phyloP scores from a whole-genome alignment of 2,113 vertebrate genomes.

The Petroica traversi region DNA sequence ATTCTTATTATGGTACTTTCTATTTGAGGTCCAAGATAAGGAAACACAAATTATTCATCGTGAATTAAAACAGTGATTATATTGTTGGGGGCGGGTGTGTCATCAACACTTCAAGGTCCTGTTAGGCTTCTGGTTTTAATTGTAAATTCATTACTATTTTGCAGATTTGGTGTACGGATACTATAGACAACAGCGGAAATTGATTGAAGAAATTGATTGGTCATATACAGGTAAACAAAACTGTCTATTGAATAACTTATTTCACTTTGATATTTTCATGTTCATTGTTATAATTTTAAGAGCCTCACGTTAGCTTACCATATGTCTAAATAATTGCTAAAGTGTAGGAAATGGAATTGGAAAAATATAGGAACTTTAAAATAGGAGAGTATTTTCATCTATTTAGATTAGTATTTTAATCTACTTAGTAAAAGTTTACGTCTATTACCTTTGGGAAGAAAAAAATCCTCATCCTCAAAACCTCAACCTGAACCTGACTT shows the following conservation, averaged over 20 bases:
- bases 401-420: not conserved
- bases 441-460: not conserved
- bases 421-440: not conserved
- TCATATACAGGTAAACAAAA: constrained; percentile 88
- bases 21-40: not conserved
- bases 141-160: constrained; percentile 58
- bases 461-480: not conserved
- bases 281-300: not conserved
- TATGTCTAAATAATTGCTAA: not conserved
- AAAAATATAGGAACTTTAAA: not conserved
- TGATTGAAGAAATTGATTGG: constrained; percentile 94
- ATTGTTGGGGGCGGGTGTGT: not conserved
- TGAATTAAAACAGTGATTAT: not conserved
- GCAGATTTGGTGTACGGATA: constrained; percentile 82
- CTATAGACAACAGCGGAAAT: constrained; percentile 90
- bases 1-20: not conserved
- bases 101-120: not conserved
- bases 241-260: not conserved
- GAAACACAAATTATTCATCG: not conserved
- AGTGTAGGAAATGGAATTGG: not conserved
- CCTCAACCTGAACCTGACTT: not conserved
- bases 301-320: not conserved
- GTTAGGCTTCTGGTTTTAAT: not conserved
- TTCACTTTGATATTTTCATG: not conserved
- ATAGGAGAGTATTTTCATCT: not conserved